Base-by-base conservation (phyloP, 2,797 vertebrate genomes). In the Sylvia borin region DNA sequence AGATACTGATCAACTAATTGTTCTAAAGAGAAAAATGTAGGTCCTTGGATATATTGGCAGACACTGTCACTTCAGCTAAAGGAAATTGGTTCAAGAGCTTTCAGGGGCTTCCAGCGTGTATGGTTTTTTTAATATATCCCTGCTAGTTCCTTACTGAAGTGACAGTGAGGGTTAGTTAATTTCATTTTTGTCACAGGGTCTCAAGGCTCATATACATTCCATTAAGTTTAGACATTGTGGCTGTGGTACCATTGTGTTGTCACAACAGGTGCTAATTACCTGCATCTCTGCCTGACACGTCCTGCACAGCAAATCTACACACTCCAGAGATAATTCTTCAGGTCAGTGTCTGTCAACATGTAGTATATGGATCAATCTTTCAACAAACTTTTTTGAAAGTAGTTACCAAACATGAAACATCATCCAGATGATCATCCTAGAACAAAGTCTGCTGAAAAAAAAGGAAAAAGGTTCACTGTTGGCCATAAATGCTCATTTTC, bases 1-100 rank as follows among this genome's bases (percentile, higher is more conserved):
- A 94, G 68, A 53, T 88, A 90, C 73, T 76, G 77, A 93, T 87
- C 92, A 80, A 94, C 85, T 96, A 93, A 92, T 92, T 96, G 73
- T 85, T 84, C 72, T 82, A 40, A 67, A 87, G 45, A 60, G 61
- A 90, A 76, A 84, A 92, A 86, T 73, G 68, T 73, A 74, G 5
- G 66, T 86, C 79, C 66, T 81, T 78, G 51, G 43, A 83, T 95
- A 72, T 85, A 79, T 91, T 93, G 92, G 79, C 85, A 94, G 73
- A 78, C 38, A n/a, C 25, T 93, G 87, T 92, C 91, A 90, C 81
- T 91, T 93, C 60, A 91, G 34, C 70, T 86, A 54, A 78, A 90
- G 76, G 25, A 88, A 90, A 71, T 48, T 57, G 51, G 22, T 71
- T 92, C 73, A 61, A 80, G 84, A 73, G 79, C 55, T 90, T 90